These are phyloP conservation scores for Clitarchus hookeri DNA, from an alignment of 2,888 invertebrate species.

Conservation along the genomic window DNA sequence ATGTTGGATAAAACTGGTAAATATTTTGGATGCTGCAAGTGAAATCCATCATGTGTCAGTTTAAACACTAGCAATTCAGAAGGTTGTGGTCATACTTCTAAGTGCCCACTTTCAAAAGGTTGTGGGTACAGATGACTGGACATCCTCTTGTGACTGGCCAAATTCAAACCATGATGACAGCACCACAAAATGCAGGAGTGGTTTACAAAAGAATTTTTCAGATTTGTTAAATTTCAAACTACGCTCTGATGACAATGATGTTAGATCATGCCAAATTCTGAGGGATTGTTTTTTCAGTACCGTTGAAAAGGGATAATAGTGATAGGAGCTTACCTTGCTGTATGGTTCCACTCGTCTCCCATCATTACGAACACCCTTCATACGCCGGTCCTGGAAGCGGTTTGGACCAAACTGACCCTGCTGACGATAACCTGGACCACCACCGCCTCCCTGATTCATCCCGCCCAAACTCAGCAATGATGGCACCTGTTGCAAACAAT, in stretches of 20 bases:
- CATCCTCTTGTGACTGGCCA: neutral
- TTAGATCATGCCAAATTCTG: neutral
- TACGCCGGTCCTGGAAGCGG: conserved; percentile 31
- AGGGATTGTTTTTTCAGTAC: neutral
- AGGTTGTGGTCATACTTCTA: neutral
- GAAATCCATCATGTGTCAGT: neutral
- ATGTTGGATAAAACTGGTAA: neutral
- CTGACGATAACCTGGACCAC: conserved; percentile 26
- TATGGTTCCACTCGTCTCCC: conserved; percentile 33
- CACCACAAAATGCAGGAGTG: conserved; percentile 3
- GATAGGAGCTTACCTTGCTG: conserved; percentile 31
- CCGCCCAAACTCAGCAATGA: conserved; percentile 34
- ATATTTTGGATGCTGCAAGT: neutral
- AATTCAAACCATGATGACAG: neutral
- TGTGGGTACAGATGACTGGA: neutral
- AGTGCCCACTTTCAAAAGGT: neutral
- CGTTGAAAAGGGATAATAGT: neutral
- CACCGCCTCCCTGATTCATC: conserved; percentile 21
- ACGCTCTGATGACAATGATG: neutral
- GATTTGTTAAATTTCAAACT: neutral
- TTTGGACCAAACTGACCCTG: conserved; percentile 30
- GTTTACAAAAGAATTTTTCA: neutral
- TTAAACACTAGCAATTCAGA: neutral
- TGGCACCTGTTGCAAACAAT: conserved; percentile 31
- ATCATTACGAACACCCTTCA: conserved; percentile 26